Evolutionary conservation across 2,113 vertebrate genomes (phyloP).

Genomic region (Eurypyga helias): DNA sequence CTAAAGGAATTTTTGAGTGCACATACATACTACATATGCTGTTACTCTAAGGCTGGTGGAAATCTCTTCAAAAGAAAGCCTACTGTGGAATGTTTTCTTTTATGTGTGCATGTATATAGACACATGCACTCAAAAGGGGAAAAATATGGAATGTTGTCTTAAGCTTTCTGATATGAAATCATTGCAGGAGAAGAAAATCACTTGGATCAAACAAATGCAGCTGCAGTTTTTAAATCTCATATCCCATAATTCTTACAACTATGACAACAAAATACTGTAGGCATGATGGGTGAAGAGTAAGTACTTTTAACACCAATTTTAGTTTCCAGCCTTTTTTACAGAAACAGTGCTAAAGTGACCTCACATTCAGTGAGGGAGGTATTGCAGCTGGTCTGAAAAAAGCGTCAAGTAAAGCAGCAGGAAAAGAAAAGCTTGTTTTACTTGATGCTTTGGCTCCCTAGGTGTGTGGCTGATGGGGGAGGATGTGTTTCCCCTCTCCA

Average conservation of each 20-base stretch:
- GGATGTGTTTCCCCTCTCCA: neutral
- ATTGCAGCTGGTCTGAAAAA: conserved; percentile 14
- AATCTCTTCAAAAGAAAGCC: neutral
- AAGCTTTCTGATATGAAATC: neutral
- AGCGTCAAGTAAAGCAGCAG: neutral
- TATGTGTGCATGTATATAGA: neutral
- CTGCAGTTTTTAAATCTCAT: neutral
- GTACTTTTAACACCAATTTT: neutral
- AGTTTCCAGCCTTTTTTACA: neutral
- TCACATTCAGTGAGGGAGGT: neutral
- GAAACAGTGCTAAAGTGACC: neutral
- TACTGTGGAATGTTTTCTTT: neutral
- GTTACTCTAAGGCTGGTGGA: neutral
- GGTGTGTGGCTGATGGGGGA: neutral
- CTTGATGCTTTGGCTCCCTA: neutral
- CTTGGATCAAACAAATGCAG: neutral
- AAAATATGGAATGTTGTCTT: neutral
- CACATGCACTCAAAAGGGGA: neutral
- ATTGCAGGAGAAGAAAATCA: neutral
- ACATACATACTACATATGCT: neutral
- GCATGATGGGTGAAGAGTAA: neutral
- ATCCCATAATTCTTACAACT: neutral
- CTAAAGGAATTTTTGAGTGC: conserved; percentile 24
- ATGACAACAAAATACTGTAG: neutral
- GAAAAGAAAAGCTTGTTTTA: conserved; percentile 18